These are phyloP conservation scores for Eidolon helvum DNA, from an alignment of 2,113 vertebrate species.

Conservation along the genomic window DNA sequence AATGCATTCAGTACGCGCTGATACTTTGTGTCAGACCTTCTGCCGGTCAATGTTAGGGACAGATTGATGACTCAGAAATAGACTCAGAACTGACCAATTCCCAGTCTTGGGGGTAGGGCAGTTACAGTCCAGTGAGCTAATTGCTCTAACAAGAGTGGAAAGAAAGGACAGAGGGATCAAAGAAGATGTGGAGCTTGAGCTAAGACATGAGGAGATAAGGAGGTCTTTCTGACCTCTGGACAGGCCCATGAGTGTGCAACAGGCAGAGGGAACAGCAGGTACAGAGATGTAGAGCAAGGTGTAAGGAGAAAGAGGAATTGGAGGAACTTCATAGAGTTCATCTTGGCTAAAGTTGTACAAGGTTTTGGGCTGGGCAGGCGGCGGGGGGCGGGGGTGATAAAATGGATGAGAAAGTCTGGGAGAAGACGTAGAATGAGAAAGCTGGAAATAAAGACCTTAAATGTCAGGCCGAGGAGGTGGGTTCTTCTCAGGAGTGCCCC, in stretches of 20 bases:
- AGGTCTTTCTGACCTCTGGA: background rate
- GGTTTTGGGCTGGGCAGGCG: no score
- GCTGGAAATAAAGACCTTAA: background rate
- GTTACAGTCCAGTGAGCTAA: background rate
- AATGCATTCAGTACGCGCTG: background rate
- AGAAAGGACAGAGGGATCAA: background rate
- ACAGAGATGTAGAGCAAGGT: background rate
- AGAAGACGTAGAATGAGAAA: background rate
- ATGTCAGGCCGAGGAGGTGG: background rate
- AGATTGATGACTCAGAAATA: background rate
- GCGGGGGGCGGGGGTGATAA: no score
- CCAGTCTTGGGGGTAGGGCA: background rate
- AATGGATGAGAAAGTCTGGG: background rate
- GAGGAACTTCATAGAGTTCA: background rate
- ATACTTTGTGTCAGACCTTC: background rate
- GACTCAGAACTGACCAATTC: background rate
- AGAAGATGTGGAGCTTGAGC: background rate
- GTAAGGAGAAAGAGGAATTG: background rate
- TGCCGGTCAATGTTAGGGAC: background rate
- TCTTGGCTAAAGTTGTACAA: background rate
- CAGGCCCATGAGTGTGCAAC: fast-evolving
- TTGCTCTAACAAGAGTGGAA: background rate
- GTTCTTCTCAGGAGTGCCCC: background rate
- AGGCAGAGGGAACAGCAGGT: background rate
- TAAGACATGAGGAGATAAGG: background rate